Conservation (phyloP, 2,888 invertebrate genomes). For the Eristalis intricaria region DNA sequence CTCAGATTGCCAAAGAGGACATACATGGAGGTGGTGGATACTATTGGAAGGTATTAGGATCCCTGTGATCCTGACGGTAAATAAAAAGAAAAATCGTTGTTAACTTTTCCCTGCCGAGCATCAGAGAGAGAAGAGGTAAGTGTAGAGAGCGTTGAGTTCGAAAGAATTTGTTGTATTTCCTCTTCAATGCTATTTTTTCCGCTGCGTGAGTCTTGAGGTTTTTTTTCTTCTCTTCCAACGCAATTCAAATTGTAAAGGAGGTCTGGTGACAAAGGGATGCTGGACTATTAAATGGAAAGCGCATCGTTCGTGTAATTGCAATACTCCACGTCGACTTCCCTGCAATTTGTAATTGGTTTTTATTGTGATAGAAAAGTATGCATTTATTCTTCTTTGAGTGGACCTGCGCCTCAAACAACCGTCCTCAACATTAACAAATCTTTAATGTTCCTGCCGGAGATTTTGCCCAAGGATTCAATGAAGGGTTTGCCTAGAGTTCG, state of each 20-base stretch:
- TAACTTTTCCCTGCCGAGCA: neutral
- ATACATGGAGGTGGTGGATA: neutral
- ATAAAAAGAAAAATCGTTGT: conserved; percentile 11
- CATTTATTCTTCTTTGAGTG: too few relatives aligned
- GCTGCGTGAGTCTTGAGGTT: neutral
- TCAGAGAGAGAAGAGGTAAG: neutral
- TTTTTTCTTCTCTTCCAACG: neutral
- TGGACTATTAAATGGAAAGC: neutral
- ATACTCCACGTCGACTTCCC: too few relatives aligned
- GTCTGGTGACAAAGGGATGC: neutral
- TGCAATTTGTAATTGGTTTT: too few relatives aligned
- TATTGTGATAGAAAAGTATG: too few relatives aligned
- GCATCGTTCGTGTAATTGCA: neutral
- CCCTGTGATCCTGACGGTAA: conserved; percentile 11
- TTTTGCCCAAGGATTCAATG: too few relatives aligned
- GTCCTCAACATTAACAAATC: too few relatives aligned
- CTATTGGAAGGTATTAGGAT: neutral
- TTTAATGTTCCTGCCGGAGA: too few relatives aligned
- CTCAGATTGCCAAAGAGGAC: too few relatives aligned
- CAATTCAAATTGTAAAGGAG: neutral
- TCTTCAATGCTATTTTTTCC: neutral
- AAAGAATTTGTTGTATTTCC: neutral
- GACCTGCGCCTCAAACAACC: too few relatives aligned
- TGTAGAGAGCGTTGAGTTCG: neutral
- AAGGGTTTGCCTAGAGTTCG: too few relatives aligned